These are phyloP conservation scores for Thaleichthys pacificus DNA, from an alignment of 2,797 vertebrate species.

Conservation along the genomic window DNA sequence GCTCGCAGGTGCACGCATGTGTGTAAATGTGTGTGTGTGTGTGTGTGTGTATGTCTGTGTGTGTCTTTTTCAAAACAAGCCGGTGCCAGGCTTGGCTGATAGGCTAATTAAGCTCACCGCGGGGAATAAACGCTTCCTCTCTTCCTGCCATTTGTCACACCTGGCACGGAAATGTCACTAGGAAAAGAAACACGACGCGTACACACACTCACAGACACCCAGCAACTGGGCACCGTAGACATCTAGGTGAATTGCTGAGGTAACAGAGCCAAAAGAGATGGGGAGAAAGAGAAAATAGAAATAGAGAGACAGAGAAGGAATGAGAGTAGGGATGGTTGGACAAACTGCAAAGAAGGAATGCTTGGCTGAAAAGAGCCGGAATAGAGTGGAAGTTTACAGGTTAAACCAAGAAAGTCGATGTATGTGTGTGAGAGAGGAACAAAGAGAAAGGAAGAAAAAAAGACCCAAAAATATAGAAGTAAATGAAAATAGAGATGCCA, in stretches of 20 bases:
- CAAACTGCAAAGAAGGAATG: constrained; percentile 19
- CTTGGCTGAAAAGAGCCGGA: neutral
- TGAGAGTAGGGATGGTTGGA: constrained; percentile 21
- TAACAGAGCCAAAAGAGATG: constrained; percentile 38
- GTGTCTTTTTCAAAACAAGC: constrained; percentile 66
- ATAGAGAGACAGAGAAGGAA: neutral
- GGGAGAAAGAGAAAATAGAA: neutral
- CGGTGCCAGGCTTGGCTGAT: constrained; percentile 75
- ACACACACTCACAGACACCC: neutral
- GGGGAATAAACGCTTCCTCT: constrained; percentile 77
- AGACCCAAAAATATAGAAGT: constrained; percentile 18
- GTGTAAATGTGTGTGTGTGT: constrained; percentile 23
- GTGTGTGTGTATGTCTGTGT: constrained; percentile 32
- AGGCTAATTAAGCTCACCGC: constrained; percentile 79
- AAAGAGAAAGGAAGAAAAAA: constrained; percentile 22
- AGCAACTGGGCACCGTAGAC: neutral
- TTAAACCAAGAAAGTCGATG: too few relatives aligned
- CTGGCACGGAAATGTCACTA: constrained; percentile 75
- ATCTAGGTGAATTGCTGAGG: constrained; percentile 54
- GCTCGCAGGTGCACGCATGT: neutral
- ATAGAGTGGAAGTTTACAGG: too few relatives aligned
- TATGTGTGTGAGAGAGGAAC: too few relatives aligned
- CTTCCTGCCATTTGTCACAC: constrained; percentile 78
- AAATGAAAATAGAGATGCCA: neutral
- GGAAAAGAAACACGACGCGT: constrained; percentile 44